A percentile compares a stretch with the other conserved stretches of the same genome.
Conservation (phyloP, 2,888 invertebrate genomes). For the Monochamus alternatus region DNA sequence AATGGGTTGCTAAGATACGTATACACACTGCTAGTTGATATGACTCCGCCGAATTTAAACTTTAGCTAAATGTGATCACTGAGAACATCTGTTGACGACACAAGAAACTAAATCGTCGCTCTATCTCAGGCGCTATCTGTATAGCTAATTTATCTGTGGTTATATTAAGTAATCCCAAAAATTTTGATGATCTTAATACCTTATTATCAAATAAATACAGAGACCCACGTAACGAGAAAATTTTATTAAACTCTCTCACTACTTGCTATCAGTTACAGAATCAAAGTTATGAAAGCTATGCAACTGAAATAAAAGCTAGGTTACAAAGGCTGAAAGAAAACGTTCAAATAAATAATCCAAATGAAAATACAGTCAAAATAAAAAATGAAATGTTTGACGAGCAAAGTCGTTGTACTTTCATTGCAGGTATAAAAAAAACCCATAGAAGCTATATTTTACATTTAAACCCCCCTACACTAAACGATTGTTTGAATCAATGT, state of each 20-base stretch:
- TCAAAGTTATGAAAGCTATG: conserved; percentile 1
- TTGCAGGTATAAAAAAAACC: neutral
- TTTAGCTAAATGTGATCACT: too few species aligned
- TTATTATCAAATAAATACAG: neutral
- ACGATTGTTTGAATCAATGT: too few species aligned
- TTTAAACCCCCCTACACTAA: neutral
- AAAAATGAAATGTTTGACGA: conserved; percentile 2
- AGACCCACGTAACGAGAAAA: neutral
- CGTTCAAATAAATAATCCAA: neutral
- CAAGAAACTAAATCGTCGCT: too few species aligned
- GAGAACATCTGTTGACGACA: too few species aligned
- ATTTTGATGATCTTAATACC: neutral
- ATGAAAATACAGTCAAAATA: neutral
- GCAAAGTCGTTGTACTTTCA: neutral
- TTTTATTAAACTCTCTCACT: neutral
- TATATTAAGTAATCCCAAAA: neutral
- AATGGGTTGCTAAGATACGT: too few species aligned
- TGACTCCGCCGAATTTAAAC: too few species aligned
- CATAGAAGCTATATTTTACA: conserved; percentile 5
- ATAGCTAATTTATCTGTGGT: too few species aligned
- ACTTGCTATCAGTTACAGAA: neutral
- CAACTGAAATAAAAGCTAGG: conserved; percentile 2
- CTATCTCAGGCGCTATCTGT: too few species aligned
- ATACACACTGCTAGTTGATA: too few species aligned
- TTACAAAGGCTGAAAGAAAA: conserved; percentile 5